Evolutionary conservation across 2,888 invertebrate genomes (phyloP).

Genomic region (Sturmia bella): DNA sequence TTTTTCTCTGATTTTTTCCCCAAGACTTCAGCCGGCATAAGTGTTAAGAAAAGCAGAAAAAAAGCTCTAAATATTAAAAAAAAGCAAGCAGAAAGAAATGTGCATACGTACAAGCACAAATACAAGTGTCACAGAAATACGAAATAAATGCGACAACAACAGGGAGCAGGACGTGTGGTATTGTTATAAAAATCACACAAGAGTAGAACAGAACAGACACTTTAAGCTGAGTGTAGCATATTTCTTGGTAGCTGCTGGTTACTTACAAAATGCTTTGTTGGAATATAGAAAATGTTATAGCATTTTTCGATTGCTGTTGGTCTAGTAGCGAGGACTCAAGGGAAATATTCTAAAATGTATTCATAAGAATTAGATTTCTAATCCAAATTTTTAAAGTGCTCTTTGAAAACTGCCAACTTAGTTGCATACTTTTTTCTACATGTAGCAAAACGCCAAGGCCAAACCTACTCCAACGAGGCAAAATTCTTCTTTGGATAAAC

Average conservation of each 20-base stretch:
- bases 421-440: no score
- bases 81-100: slow-evolving; percentile 8
- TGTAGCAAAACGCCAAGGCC: no score
- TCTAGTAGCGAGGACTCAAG: slow-evolving; percentile 6
- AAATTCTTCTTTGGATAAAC: no score
- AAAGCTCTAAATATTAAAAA: not conserved
- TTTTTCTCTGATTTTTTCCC: slow-evolving; percentile 8
- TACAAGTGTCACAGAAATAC: no score
- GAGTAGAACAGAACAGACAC: slow-evolving; percentile 24
- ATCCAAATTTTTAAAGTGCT: no score
- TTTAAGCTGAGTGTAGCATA: slow-evolving; percentile 36
- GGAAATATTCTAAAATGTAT: not conserved
- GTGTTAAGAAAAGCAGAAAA: slow-evolving; percentile 31
- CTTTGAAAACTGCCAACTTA: no score
- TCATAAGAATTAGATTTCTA: no score
- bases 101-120: slow-evolving; percentile 1
- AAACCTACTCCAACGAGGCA: no score
- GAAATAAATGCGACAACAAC: slow-evolving; percentile 12
- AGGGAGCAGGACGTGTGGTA: slow-evolving; percentile 27
- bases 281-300: not conserved
- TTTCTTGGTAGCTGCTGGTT: slow-evolving; percentile 5
- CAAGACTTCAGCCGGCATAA: slow-evolving; percentile 28
- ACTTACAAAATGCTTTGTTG: not conserved
- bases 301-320: not conserved
- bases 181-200: slow-evolving; percentile 34